Evolutionary conservation across 1,140 invertebrate species (phyloP).

Genomic region (Drosophila kanapiae): DNA sequence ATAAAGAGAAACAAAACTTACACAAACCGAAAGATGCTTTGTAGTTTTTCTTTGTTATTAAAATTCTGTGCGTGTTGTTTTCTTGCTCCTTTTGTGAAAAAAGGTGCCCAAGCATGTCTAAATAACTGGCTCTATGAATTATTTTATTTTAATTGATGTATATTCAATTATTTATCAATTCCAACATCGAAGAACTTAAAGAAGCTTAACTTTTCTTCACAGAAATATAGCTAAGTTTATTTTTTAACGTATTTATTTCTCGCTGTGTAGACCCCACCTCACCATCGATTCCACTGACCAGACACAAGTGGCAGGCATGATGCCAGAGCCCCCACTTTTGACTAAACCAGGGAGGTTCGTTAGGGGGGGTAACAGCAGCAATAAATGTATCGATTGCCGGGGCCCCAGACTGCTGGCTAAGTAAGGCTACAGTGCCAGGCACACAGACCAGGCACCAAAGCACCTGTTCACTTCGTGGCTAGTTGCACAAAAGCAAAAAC

Average conservation of each 20-base stretch:
- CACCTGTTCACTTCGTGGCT: constrained; percentile 61
- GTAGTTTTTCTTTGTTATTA: too few relatives aligned
- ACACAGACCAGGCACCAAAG: constrained; percentile 35
- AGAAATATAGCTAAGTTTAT: too few relatives aligned
- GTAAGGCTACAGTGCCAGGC: constrained; percentile 10
- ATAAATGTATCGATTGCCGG: constrained; percentile 69
- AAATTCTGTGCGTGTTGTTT: too few relatives aligned
- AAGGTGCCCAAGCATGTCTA: too few relatives aligned
- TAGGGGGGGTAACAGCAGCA: constrained; percentile 26
- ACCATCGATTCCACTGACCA: constrained; percentile 15
- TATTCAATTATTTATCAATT: too few relatives aligned
- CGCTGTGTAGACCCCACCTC: constrained; percentile 3
- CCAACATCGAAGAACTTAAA: too few relatives aligned
- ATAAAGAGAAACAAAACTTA: too few relatives aligned
- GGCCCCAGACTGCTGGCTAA: constrained; percentile 31
- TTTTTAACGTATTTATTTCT: not conserved
- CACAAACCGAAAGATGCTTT: too few relatives aligned
- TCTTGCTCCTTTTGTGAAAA: too few relatives aligned
- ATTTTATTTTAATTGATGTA: too few relatives aligned
- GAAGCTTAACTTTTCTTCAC: too few relatives aligned
- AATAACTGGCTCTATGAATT: too few relatives aligned
- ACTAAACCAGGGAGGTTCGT: not conserved
- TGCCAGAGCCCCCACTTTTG: constrained; percentile 45
- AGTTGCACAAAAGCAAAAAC: constrained; percentile 14
- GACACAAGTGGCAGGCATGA: constrained; percentile 52